phyloP scores from a whole-genome alignment of 1,140 invertebrate species.

The Conus betulinus region DNA sequence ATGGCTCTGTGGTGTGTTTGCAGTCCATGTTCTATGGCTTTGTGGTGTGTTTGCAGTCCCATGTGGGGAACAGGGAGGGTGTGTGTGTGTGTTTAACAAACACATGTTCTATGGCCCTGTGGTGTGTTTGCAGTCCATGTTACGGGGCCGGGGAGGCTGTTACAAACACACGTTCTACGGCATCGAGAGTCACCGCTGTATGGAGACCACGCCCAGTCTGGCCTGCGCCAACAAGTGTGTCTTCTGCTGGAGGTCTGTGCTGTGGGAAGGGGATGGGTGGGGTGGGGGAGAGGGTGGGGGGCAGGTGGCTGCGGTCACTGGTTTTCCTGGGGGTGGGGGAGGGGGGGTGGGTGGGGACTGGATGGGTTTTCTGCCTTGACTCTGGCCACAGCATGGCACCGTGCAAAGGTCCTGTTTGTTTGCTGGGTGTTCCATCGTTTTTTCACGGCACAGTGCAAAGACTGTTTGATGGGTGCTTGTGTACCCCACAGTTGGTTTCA shows the following conservation, averaged over 20 bases:
- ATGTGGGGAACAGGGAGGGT: constrained; percentile 70
- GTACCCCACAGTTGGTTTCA: no score
- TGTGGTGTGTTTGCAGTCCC: background rate
- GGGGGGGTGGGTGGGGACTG: background rate
- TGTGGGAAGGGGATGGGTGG: no score
- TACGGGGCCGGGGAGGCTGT: constrained; percentile 82
- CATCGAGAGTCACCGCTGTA: constrained; percentile 82
- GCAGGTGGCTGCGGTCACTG: background rate
- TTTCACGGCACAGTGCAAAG: no score
- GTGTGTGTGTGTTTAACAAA: constrained; percentile 82
- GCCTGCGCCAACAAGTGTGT: constrained; percentile 85
- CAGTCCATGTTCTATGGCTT: constrained; percentile 30
- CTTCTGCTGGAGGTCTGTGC: constrained; percentile 81
- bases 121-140: constrained; percentile 77
- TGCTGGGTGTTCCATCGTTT: no score
- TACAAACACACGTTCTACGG: constrained; percentile 85
- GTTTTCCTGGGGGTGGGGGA: background rate
- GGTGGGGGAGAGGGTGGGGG: background rate
- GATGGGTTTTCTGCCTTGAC: background rate
- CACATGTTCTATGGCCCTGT: constrained; percentile 82
- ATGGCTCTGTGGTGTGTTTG: no score
- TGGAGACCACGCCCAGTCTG: constrained; percentile 82
- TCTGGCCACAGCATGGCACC: background rate
- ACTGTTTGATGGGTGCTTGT: no score
- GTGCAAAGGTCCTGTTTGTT: no score